Conservation (phyloP, 2,797 vertebrate genomes). For the Astyanax mexicanus region DNA sequence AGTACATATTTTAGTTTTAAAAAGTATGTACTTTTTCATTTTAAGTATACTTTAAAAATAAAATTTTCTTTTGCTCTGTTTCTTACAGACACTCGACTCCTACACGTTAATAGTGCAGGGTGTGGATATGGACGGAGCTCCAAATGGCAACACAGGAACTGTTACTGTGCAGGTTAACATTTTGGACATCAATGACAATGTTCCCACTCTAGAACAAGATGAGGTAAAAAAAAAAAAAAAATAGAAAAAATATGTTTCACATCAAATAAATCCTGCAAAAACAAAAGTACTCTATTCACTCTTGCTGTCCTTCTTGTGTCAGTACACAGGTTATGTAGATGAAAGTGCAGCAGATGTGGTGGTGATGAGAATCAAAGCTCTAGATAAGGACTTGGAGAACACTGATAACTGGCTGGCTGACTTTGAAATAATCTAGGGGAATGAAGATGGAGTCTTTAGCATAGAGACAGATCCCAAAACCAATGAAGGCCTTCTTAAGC, state of each 20-base stretch:
- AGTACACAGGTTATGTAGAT: conserved; percentile 83
- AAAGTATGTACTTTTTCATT: too few relatives aligned
- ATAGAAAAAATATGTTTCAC: conserved; percentile 36
- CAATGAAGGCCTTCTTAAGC: conserved; percentile 90
- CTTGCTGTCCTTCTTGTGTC: conserved; percentile 54
- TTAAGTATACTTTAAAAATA: too few relatives aligned
- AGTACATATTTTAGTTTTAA: too few relatives aligned
- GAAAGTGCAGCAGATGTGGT: conserved; percentile 87
- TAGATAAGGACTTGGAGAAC: conserved; percentile 82
- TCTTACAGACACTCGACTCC: conserved; percentile 72
- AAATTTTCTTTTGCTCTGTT: conserved; percentile 16
- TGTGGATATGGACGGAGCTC: conserved; percentile 76
- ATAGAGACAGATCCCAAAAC: conserved; percentile 86
- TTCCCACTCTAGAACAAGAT: conserved; percentile 80
- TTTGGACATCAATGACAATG: conserved; percentile 93
- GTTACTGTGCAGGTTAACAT: conserved; percentile 84
- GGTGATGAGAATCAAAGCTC: conserved; percentile 86
- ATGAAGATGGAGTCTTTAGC: conserved; percentile 83
- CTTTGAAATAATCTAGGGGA: conserved; percentile 85
- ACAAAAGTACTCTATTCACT: not conserved
- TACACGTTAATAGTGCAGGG: conserved; percentile 84
- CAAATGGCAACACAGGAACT: conserved; percentile 71
- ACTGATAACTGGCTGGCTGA: conserved; percentile 90
- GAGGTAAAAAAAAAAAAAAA: too few relatives aligned
- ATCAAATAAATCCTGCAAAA: not conserved